Evolutionary conservation across 2,797 vertebrate species (phyloP), one percentile per base, ranked within the genome.

Genomic region (Crocodylus rhombifer): DNA sequence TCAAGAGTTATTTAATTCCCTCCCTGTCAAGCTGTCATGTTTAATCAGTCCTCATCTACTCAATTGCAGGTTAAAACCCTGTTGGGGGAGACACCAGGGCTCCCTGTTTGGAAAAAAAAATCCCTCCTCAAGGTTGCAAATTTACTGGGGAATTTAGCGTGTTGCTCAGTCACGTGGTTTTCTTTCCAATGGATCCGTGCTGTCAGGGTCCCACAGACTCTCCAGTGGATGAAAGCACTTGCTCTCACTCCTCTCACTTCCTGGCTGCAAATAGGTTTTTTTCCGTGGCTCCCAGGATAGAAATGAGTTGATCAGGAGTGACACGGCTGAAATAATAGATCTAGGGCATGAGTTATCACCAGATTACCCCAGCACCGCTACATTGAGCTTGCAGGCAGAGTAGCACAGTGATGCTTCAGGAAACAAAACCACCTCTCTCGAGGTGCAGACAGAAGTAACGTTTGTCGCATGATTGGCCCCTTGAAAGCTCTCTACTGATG

Each of bases 151-250:
- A 63, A 21, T 57, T 5, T 7, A 5, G 4, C 1, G 0, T 6
- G 0, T 36, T 14, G 14, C 30, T 7, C 11, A 1, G 0, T 3
- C 2, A 1, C 1, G 28, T 60, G 1, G 2, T 23, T 64, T 79
- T 61, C 58, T 15, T 61, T 61, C 17, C 1, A 13, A n/a, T 51
- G 20, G 60, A 55, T 7, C 60, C 0, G 0, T 9, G 60, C 6
- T 1, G 0, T 15, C 2, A 51, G 26, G 51, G 26, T 51, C 69
- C 36, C 25, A 51, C 21, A 42, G 23, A 73, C 23, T 73, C 69
- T 51, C 23, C 25, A 33, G 23, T 5, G 15, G 26, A 73, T 73
- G 23, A 73, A 73, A 33, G 21, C 23, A 23, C 51, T 26, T 25
- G 36, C 36, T 26, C 36, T 71, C 33, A 15, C 69, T 51, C 23